Evolutionary conservation across 2,797 vertebrate species (phyloP).

Genomic region (Gallinago solitaria): DNA sequence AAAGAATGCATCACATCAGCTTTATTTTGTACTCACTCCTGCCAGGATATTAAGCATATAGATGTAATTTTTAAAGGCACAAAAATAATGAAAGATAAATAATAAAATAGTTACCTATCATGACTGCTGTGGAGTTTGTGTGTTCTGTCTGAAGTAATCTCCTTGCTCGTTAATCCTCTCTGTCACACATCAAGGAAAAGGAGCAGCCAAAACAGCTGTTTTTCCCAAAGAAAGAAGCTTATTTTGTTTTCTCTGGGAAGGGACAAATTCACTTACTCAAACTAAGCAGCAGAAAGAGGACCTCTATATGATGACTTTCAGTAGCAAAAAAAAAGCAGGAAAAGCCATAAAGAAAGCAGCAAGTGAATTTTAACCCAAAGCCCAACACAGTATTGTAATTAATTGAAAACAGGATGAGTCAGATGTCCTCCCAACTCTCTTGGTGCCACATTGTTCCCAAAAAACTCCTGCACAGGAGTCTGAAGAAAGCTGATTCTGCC

Average conservation of each 20-base stretch:
- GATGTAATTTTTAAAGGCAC: not conserved
- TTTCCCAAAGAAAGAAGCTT: not conserved
- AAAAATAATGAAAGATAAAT: not conserved
- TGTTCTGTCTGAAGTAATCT: not conserved
- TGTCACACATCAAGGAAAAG: not conserved
- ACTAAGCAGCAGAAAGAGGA: not conserved
- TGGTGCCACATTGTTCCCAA: not conserved
- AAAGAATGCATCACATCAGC: not conserved
- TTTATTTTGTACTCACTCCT: not conserved
- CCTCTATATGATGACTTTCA: not conserved
- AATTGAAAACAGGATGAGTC: not conserved
- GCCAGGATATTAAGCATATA: not conserved
- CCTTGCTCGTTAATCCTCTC: not conserved
- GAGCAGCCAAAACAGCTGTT: not conserved
- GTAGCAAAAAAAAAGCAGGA: not conserved
- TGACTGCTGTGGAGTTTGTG: not conserved
- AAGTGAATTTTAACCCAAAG: not conserved
- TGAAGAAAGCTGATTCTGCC: not conserved
- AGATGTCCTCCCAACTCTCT: not conserved
- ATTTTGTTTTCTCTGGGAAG: not conserved
- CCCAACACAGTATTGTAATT: not conserved
- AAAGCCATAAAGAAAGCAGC: not conserved
- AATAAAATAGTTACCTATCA: not conserved
- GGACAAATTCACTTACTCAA: not conserved
- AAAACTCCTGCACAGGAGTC: not conserved